Evolutionary conservation across 2,888 invertebrate species (phyloP).

Genomic region (Campoplex nolae): DNA sequence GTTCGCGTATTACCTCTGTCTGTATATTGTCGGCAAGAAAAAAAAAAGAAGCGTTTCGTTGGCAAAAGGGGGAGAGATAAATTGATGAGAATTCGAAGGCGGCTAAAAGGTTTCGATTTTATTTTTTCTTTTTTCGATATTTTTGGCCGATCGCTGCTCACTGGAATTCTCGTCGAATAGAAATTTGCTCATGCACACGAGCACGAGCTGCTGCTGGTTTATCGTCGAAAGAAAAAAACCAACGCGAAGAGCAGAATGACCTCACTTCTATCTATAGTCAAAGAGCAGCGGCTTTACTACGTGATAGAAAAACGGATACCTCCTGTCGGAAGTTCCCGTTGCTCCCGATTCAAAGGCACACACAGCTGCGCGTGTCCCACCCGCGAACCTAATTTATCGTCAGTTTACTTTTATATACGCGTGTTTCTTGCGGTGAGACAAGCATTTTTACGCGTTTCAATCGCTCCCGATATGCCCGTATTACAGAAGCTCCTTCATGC

Average conservation of each 20-base stretch:
- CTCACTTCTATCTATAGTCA: conserved; percentile 77
- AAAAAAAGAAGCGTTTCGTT: not conserved
- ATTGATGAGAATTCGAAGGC: not conserved
- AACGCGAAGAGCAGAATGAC: conserved; percentile 14
- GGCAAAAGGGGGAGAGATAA: not conserved
- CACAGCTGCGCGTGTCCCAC: not conserved
- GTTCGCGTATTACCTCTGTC: not conserved
- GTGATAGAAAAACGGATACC: conserved; percentile 81
- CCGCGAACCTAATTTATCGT: conserved; percentile 24
- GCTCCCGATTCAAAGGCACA: conserved; percentile 72
- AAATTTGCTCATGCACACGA: too few species aligned
- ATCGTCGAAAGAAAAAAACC: not conserved
- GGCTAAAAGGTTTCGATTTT: too few species aligned
- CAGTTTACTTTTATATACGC: conserved; percentile 4
- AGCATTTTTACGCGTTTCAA: conserved; percentile 52
- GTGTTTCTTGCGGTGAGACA: conserved; percentile 11
- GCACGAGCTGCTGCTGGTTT: not conserved
- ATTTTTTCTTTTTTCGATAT: too few species aligned
- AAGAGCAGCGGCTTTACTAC: conserved; percentile 72
- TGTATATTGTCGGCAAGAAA: conserved; percentile 1
- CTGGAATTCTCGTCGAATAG: too few species aligned
- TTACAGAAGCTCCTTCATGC: conserved; percentile 4
- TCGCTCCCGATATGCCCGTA: not conserved
- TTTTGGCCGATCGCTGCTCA: too few species aligned
- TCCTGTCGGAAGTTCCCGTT: conserved; percentile 80